A percentile compares a stretch with the other conserved stretches of the same genome.
These are phyloP conservation scores for Phyllotis vaccarum DNA, from an alignment of 2,797 vertebrate species.

Conservation along the genomic window DNA sequence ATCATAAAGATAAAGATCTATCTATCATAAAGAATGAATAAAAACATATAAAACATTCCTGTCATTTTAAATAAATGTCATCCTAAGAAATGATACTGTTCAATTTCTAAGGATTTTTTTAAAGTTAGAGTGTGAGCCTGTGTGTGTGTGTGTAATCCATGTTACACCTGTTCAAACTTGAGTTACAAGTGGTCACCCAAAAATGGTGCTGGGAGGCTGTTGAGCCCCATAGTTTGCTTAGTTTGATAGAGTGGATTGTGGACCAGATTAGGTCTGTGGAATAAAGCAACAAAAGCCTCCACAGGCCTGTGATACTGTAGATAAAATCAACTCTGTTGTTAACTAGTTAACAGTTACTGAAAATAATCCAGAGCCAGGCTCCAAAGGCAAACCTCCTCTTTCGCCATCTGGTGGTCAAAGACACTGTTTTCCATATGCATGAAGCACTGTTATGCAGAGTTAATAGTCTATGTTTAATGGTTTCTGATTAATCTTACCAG, in stretches of 20 bases:
- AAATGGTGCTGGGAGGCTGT: not conserved
- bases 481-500: conserved; percentile 53
- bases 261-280: not conserved
- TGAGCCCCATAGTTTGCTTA: not conserved
- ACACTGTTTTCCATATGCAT: conserved; percentile 16
- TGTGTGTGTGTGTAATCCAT: too few species aligned
- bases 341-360: not conserved
- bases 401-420: conserved; percentile 79
- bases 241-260: not conserved
- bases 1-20: too few species aligned
- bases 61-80: conserved; percentile 24
- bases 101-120: not conserved
- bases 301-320: not conserved
- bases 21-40: conserved; percentile 10
- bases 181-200: too few species aligned
- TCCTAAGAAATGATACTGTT: not conserved
- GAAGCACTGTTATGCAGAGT: not conserved
- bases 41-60: conserved; percentile 18
- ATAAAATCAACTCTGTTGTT: conserved; percentile 43
- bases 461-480: conserved; percentile 49
- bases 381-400: conserved; percentile 72
- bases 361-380: not conserved
- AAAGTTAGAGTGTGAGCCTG: too few species aligned
- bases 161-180: not conserved
- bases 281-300: not conserved